Conservation (phyloP, 2,888 invertebrate genomes). For the Aquatica leii region DNA sequence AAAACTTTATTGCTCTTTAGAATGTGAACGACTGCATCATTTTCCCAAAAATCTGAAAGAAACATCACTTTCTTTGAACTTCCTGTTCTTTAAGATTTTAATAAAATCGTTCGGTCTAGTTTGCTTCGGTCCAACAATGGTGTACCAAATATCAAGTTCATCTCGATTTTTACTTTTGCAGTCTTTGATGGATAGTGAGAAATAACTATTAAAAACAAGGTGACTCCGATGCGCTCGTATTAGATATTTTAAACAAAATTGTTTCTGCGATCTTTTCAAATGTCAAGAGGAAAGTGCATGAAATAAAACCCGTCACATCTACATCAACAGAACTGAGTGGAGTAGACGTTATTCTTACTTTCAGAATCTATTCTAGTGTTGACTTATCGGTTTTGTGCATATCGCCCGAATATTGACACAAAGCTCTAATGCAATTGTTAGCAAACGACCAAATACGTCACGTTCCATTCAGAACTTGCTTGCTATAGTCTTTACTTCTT, state of each 20-base stretch:
- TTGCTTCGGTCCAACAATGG: not conserved
- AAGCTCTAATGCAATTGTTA: not conserved
- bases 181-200: not conserved
- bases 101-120: not conserved
- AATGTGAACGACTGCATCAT: not conserved
- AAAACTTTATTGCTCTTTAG: too few relatives aligned
- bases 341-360: not conserved
- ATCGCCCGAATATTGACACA: not conserved
- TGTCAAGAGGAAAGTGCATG: not conserved
- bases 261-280: not conserved
- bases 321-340: not conserved
- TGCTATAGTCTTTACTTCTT: not conserved
- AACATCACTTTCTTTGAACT: not conserved
- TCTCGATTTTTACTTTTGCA: not conserved
- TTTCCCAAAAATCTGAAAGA: not conserved
- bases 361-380: not conserved
- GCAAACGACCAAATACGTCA: constrained; percentile 7
- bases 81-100: not conserved
- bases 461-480: not conserved
- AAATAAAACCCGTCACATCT: not conserved
- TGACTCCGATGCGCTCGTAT: not conserved
- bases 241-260: not conserved
- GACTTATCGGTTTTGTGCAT: not conserved
- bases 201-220: not conserved
- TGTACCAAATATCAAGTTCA: not conserved